A percentile compares a stretch with the other conserved stretches of the same genome.
These are phyloP conservation scores for Rissa tridactyla DNA, from an alignment of 2,113 vertebrate species.

Conservation along the genomic window DNA sequence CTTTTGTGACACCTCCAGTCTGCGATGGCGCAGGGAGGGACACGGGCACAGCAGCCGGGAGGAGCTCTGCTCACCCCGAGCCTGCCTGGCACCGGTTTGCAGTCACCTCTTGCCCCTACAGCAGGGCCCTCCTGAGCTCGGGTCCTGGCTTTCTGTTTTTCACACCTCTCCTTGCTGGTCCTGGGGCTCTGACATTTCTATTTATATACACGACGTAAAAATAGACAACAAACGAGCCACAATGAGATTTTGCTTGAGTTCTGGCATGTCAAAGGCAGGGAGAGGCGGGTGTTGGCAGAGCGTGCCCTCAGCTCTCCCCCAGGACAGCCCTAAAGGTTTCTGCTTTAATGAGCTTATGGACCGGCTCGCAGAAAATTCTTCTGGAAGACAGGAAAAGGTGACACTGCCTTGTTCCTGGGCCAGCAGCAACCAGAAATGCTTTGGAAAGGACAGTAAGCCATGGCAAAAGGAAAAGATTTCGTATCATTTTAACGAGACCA, in stretches of 20 bases:
- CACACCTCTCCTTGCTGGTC: background rate
- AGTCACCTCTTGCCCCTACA: background rate
- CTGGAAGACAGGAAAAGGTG: background rate
- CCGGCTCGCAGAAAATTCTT: background rate
- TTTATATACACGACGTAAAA: background rate
- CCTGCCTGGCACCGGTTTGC: background rate
- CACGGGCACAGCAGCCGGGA: fast-evolving
- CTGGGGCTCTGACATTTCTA: background rate
- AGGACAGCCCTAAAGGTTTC: background rate
- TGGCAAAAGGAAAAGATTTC: background rate
- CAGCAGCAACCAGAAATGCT: background rate
- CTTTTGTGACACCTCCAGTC: background rate
- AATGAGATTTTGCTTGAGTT: background rate
- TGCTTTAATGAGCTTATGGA: background rate
- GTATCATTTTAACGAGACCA: background rate
- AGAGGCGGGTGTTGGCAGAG: background rate
- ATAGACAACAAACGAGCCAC: background rate
- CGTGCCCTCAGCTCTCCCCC: background rate
- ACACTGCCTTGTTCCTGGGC: background rate
- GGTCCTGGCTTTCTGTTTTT: background rate
- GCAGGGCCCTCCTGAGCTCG: background rate
- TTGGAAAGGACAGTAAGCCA: background rate
- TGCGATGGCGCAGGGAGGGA: background rate
- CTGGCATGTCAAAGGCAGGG: background rate
- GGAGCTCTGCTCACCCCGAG: background rate